Conservation (phyloP, 2,888 invertebrate genomes). For the Drosophila suboccidentalis region DNA sequence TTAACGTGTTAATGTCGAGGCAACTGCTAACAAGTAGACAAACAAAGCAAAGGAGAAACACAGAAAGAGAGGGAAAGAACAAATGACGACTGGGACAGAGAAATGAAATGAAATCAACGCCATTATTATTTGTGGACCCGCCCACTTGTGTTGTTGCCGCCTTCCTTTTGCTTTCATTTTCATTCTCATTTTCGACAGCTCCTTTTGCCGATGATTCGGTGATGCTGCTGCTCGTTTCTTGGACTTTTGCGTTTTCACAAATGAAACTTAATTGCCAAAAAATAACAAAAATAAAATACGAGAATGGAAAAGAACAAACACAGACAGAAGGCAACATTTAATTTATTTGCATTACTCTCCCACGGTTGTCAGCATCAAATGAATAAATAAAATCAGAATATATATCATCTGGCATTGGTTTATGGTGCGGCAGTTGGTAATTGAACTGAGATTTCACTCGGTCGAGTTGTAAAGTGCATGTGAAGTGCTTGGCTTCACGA, state of each 20-base stretch:
- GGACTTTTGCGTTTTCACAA: slow-evolving; percentile 48
- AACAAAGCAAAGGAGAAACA: slow-evolving; percentile 50
- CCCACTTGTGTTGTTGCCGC: slow-evolving; percentile 19
- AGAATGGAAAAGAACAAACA: background rate
- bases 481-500: slow-evolving; percentile 23
- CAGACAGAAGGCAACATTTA: slow-evolving; percentile 38
- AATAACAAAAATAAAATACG: slow-evolving; percentile 53
- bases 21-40: slow-evolving; percentile 71
- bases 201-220: background rate
- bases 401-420: slow-evolving; percentile 44
- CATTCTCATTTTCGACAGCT: slow-evolving; percentile 17
- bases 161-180: slow-evolving; percentile 11
- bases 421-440: slow-evolving; percentile 44
- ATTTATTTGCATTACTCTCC: slow-evolving; percentile 54
- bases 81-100: slow-evolving; percentile 56
- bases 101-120: slow-evolving; percentile 73
- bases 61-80: slow-evolving; percentile 14
- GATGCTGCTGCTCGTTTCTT: slow-evolving; percentile 24
- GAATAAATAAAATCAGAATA: slow-evolving; percentile 47
- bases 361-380: slow-evolving; percentile 50
- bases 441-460: slow-evolving; percentile 54
- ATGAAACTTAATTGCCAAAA: slow-evolving; percentile 75
- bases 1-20: slow-evolving; percentile 72
- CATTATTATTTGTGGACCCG: slow-evolving; percentile 65
- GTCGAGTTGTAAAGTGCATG: slow-evolving; percentile 19